Base-by-base conservation (phyloP, 1,140 invertebrate genomes). In the Bombus turneri region DNA sequence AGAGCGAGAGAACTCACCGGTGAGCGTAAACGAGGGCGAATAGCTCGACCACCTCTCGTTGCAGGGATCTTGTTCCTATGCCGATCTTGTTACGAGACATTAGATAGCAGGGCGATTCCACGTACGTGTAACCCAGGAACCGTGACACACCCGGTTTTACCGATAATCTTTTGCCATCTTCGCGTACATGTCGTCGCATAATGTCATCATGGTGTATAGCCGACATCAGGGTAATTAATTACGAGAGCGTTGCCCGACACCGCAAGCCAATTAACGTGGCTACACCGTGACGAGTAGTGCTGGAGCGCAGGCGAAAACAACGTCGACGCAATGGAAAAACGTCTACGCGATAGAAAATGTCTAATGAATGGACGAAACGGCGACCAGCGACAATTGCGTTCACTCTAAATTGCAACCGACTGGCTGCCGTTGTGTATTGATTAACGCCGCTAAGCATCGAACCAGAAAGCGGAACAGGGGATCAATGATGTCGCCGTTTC, bases 171-270 rank as follows among this genome's bases (percentile, higher is more conserved):
- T 85, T n/a, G 79, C 71, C 77, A 43, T 74, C 79, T 85, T 81
- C 43, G 84, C 57, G 78, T 39, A 57, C 71, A 85, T 41, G 83
- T 81, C 78, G 83, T 43, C 10, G 84, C 84, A 68, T 81, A 81
- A 81, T 81, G 71, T 74, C 84, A 75, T 72, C 73, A 71, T 31
- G 8, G 41, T 71, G 76, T 80, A 83, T 31, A 85, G 31, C 62
- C 69, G 83, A 90, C 59, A 75, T 69, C 66, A 4, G 75, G 82
- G 86, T 74, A 90, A 87, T 90, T 90, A 90, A 90, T 89, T 82
- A 66, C 71, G 80, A 72, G 77, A 73, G 62, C 68, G 78, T 80
- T 41, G 80, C 43, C 53, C 76, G 82, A 75, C 71, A 82, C 75
- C 82, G 62, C 59, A 59, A 72, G 66, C 74, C 79, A 90, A 89